Base-by-base conservation (phyloP, 1,140 invertebrate genomes). In the Leptestheria dahalacensis region DNA sequence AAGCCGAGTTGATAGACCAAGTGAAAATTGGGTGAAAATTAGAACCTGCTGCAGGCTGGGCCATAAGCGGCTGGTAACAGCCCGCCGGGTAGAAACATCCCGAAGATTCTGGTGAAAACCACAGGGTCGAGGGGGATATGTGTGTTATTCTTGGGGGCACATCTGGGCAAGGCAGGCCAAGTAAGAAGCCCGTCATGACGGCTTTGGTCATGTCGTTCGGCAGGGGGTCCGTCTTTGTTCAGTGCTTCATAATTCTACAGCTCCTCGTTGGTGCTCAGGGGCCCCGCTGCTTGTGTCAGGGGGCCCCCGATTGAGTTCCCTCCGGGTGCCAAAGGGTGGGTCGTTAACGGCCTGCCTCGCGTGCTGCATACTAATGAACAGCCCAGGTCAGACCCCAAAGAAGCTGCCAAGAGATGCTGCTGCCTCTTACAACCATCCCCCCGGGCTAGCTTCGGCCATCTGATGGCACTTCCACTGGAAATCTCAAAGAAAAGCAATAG, bases 361-460 rank as follows among this genome's bases (percentile, higher is more conserved):
- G 58, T 60, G 58, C 58, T 60, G 58, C 58, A 60, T 60, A 60
- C 58, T 60, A 52, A 60, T 60, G 48, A 60, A 28, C 28, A 26
- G 28, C 53, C 18, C 26, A 20, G 9, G 24, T 56, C 53, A 41
- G 18, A 20, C 33, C 23, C 24, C 28, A 55, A 28, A 55, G 20
- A 55, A 52, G 26, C 21, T 20, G 29, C 25, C 24, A 41, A 20
- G 28, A n/a, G 20, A 1, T 12, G 26, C 26, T 20, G 15, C 4
- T 15, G 3, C 3, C n/a, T 26, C 50, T 52, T n/a, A n/a, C n/a
- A n/a, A n/a, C n/a, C n/a, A n/a, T n/a, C n/a, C n/a, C n/a, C n/a
- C n/a, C n/a, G n/a, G n/a, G n/a, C n/a, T n/a, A n/a, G n/a, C n/a
- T n/a, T n/a, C n/a, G n/a, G n/a, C n/a, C n/a, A n/a, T n/a, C n/a